Evolutionary conservation across 2,113 vertebrate species (phyloP).

Genomic region (Zosterops pallidus): DNA sequence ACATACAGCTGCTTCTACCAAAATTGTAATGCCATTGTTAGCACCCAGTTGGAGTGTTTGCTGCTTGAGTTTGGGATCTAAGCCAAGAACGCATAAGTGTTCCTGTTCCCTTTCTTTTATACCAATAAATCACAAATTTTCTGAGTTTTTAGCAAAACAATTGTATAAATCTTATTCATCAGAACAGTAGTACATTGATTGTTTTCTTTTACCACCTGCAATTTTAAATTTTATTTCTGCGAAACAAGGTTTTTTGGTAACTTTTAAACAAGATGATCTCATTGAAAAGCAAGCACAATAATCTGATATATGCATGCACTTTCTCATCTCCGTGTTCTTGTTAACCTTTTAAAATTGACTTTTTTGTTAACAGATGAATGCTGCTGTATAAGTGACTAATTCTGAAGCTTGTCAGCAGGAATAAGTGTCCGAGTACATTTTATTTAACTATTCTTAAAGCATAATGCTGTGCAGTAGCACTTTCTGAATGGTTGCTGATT

Average conservation of each 20-base stretch:
- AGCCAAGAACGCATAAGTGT: not conserved
- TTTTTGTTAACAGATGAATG: constrained; percentile 9
- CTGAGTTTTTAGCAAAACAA: not conserved
- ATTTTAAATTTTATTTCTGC: not conserved
- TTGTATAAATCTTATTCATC: not conserved
- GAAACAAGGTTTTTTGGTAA: not conserved
- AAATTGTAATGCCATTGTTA: not conserved
- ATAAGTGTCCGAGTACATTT: not conserved
- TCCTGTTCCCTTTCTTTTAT: not conserved
- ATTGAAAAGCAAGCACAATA: not conserved
- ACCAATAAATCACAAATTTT: not conserved
- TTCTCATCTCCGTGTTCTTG: not conserved
- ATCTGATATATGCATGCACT: not conserved
- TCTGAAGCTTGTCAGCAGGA: not conserved
- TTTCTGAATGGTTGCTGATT: constrained; percentile 31
- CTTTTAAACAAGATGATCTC: not conserved
- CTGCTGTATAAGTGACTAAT: not conserved
- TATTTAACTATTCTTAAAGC: constrained; percentile 13
- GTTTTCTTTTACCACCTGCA: not conserved
- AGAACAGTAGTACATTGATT: not conserved
- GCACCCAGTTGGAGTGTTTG: not conserved
- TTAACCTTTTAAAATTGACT: constrained; percentile 14
- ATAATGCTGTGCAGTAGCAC: not conserved
- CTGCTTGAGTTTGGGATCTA: not conserved
- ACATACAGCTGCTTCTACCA: not conserved